phyloP scores from a whole-genome alignment of 2,888 invertebrate genomes.

The Caenorhabditis sp. region DNA sequence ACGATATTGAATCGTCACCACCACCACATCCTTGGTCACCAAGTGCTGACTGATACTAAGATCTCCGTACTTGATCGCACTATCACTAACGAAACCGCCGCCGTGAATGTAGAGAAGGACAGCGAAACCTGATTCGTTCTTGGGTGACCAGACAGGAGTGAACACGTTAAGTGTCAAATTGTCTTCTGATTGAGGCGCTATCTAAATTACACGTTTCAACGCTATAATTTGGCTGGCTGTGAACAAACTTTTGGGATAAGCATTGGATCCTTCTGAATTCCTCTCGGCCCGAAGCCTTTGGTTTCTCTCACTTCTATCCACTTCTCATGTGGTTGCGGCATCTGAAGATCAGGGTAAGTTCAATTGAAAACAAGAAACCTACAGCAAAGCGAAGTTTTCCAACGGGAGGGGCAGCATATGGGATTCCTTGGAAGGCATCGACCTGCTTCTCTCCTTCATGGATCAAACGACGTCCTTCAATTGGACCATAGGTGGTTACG shows the following conservation, averaged over 20 bases:
- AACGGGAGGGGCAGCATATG: slow-evolving; percentile 70
- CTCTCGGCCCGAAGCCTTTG: slow-evolving; percentile 67
- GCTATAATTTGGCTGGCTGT: neutral
- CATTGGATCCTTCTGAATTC: slow-evolving; percentile 62
- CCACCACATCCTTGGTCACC: slow-evolving; percentile 69
- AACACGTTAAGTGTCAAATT: slow-evolving; percentile 72
- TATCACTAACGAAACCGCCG: slow-evolving; percentile 69
- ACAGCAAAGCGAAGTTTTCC: slow-evolving; percentile 70
- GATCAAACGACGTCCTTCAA: slow-evolving; percentile 70
- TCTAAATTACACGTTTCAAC: slow-evolving; percentile 6
- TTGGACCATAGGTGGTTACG: slow-evolving; percentile 67
- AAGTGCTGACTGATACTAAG: slow-evolving; percentile 67
- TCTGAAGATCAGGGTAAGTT: slow-evolving; percentile 28
- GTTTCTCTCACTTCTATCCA: slow-evolving; percentile 68
- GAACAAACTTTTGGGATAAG: slow-evolving; percentile 31
- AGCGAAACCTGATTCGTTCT: slow-evolving; percentile 63
- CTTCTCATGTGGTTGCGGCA: slow-evolving; percentile 64
- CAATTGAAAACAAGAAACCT: slow-evolving; percentile 13
- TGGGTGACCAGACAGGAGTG: slow-evolving; percentile 69
- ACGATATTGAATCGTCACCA: slow-evolving; percentile 75
- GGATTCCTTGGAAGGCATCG: slow-evolving; percentile 73
- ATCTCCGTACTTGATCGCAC: slow-evolving; percentile 70
- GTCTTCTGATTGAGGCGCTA: slow-evolving; percentile 66
- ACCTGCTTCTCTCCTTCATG: slow-evolving; percentile 69
- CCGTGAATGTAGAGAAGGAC: slow-evolving; percentile 72